Evolutionary conservation across 2,113 vertebrate genomes (phyloP).

Genomic region (Philantomba maxwellii): DNA sequence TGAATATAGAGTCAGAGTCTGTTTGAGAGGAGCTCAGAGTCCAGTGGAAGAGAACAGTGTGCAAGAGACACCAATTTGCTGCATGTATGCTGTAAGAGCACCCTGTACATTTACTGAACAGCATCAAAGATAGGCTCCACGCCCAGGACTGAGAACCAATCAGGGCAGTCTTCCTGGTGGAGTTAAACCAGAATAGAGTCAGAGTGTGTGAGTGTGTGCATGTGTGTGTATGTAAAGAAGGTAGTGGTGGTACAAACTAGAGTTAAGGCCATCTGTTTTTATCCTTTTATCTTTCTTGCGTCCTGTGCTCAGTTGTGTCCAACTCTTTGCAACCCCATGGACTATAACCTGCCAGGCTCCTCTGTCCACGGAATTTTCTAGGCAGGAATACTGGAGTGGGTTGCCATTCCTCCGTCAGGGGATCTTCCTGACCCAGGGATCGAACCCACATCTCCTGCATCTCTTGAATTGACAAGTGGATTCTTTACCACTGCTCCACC

Average conservation of each 20-base stretch:
- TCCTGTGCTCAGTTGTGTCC: neutral
- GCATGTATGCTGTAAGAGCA: neutral
- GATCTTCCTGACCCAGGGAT: neutral
- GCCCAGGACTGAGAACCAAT: neutral
- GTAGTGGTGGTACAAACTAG: neutral
- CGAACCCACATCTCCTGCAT: neutral
- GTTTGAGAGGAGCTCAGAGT: neutral
- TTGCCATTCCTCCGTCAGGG: neutral
- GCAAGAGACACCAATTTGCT: neutral
- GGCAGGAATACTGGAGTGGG: neutral
- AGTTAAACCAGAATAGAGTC: neutral
- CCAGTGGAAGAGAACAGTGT: neutral
- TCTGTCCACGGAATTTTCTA: neutral
- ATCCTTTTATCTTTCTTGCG: neutral
- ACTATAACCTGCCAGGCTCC: neutral
- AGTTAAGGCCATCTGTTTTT: neutral
- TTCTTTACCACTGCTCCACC: neutral
- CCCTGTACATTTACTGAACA: neutral
- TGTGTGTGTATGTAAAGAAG: neutral
- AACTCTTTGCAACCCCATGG: neutral
- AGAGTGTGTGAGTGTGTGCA: neutral
- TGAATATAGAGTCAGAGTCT: neutral
- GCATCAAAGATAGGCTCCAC: neutral
- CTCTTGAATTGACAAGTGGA: neutral
- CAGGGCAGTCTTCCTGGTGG: neutral